Percentiles rank a stretch among this genome's conserved stretches.
Evolutionary conservation across 2,888 invertebrate species (phyloP).

Genomic region (Eristalinus sepulchralis): DNA sequence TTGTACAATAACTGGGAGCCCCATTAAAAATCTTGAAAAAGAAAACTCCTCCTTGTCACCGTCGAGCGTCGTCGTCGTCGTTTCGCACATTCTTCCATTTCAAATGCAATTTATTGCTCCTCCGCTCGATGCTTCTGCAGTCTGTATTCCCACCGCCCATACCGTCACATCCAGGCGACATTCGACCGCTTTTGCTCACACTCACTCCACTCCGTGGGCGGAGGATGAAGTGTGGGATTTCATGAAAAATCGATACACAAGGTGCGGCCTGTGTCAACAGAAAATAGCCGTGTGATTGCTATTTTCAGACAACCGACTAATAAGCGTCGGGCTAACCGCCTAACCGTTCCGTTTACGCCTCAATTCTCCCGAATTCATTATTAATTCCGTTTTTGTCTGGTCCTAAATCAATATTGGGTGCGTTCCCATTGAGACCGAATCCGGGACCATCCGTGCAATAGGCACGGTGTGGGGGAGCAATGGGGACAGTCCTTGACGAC

Average conservation of each 20-base stretch:
- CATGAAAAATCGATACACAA: constrained; percentile 62
- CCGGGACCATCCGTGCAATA: background rate
- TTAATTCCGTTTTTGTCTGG: constrained; percentile 34
- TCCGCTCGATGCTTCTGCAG: background rate
- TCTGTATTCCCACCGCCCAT: background rate
- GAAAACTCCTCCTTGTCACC: background rate
- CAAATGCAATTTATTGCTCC: background rate
- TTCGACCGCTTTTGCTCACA: background rate
- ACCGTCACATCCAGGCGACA: background rate
- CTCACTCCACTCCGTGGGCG: background rate
- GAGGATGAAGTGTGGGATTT: background rate
- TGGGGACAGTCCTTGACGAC: background rate
- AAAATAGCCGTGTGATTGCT: constrained; percentile 22
- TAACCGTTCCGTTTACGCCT: constrained; percentile 4
- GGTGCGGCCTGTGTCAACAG: constrained; percentile 67
- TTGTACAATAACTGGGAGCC: background rate
- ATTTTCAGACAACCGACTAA: constrained; percentile 25
- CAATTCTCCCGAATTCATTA: constrained; percentile 52
- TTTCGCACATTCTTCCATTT: background rate
- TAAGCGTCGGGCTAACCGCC: constrained; percentile 21
- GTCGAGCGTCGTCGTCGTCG: background rate
- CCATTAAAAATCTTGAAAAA: background rate
- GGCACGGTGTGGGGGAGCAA: background rate
- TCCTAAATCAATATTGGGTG: constrained; percentile 38
- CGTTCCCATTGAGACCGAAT: constrained; percentile 25